Conservation (phyloP, 2,888 invertebrate species). For the Thymelicus sylvestris region DNA sequence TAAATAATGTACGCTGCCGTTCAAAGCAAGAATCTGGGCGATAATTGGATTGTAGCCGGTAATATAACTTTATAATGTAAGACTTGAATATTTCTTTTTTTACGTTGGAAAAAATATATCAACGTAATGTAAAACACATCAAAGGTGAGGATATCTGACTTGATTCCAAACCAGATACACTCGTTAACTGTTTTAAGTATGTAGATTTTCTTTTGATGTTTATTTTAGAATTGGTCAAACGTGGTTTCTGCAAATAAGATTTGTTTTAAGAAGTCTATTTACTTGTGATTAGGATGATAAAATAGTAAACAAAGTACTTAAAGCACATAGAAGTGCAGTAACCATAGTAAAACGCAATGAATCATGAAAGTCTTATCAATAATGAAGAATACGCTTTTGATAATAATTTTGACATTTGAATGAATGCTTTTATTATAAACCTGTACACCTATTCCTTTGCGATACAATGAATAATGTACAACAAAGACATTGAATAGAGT, state of each 20-base stretch:
- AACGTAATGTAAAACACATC: slow-evolving; percentile 64
- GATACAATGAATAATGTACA: slow-evolving; percentile 43
- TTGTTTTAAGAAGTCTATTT: neutral
- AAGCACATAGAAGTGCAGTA: neutral
- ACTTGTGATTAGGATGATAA: neutral
- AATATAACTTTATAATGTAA: neutral
- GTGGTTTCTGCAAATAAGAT: slow-evolving; percentile 38
- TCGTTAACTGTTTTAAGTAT: slow-evolving; percentile 56
- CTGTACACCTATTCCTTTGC: slow-evolving; percentile 21
- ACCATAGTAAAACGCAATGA: neutral
- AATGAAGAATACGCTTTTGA: neutral
- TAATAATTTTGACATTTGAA: slow-evolving; percentile 1
- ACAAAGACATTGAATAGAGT: slow-evolving; percentile 48
- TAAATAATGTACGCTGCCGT: neutral
- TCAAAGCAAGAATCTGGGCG: neutral
- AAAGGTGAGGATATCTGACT: slow-evolving; percentile 70
- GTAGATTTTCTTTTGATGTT: slow-evolving; percentile 65
- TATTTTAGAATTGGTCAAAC: slow-evolving; percentile 53
- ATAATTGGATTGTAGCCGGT: slow-evolving; percentile 2
- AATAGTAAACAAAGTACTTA: slow-evolving; percentile 2
- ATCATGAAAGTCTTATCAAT: neutral
- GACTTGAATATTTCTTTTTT: neutral
- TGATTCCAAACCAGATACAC: slow-evolving; percentile 69
- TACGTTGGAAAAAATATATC: neutral
- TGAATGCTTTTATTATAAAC: slow-evolving; percentile 21